Evolutionary conservation across 2,113 vertebrate genomes (phyloP).

Genomic region (Etheostoma spectabile): DNA sequence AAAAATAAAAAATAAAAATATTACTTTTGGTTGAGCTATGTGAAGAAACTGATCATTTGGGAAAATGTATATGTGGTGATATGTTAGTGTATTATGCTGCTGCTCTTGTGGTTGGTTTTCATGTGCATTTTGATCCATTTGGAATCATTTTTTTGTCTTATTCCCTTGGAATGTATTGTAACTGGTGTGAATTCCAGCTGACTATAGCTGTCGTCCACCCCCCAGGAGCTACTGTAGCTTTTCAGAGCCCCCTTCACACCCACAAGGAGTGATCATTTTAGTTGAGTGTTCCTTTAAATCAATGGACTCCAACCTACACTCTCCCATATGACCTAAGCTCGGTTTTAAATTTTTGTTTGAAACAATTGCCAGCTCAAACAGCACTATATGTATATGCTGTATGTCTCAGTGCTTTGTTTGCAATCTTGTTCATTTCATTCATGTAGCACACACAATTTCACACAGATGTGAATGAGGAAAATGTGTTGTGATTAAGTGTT

Average conservation of each 20-base stretch:
- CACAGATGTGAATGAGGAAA: background rate
- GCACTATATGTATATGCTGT: background rate
- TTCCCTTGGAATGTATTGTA: background rate
- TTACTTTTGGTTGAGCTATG: too few relatives aligned
- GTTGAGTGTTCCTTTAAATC: background rate
- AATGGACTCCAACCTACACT: background rate
- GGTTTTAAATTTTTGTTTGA: background rate
- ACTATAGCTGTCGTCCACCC: background rate
- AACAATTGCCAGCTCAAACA: background rate
- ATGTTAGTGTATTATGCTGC: too few relatives aligned
- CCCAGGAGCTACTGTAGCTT: background rate
- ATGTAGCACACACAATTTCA: background rate
- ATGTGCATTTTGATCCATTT: too few relatives aligned
- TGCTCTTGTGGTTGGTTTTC: too few relatives aligned
- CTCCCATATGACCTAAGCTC: background rate
- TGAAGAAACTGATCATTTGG: too few relatives aligned
- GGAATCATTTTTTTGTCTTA: too few relatives aligned
- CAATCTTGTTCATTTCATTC: background rate
- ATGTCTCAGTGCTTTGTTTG: background rate
- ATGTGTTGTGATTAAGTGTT: background rate
- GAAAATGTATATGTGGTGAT: too few relatives aligned
- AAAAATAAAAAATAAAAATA: too few relatives aligned
- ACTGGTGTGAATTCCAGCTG: background rate
- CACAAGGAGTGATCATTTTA: too few relatives aligned
- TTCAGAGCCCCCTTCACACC: too few relatives aligned